Percentiles rank a stretch among this genome's conserved stretches.
phyloP scores from a whole-genome alignment of 2,113 vertebrate genomes.

The Galeopterus variegatus region DNA sequence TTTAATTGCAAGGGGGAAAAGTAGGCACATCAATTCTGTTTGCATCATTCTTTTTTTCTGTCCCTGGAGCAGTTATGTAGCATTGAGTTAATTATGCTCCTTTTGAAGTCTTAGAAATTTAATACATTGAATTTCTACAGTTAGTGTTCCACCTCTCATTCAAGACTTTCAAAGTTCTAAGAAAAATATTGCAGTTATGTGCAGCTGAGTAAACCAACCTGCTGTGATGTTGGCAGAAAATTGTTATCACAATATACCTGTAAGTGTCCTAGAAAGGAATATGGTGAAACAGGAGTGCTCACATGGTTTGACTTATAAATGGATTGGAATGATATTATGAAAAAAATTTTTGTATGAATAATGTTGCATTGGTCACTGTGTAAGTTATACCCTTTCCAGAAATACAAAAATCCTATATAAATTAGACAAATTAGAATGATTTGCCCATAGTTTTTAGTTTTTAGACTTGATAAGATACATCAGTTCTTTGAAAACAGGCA shows the following conservation, averaged over 20 bases:
- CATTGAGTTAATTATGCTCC: conserved; percentile 69
- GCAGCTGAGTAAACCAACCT: conserved; percentile 38
- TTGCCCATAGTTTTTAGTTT: not conserved
- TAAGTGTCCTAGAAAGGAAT: conserved; percentile 54
- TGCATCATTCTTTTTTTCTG: conserved; percentile 18
- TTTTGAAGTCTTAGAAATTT: conserved; percentile 78
- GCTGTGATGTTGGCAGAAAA: not conserved
- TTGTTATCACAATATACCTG: not conserved
- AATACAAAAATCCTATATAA: not conserved
- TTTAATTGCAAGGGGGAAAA: conserved; percentile 57
- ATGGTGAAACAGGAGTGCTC: not conserved
- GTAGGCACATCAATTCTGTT: conserved; percentile 54
- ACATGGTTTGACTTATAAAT: conserved; percentile 17
- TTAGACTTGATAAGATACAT: not conserved
- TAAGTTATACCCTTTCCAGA: not conserved
- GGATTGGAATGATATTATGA: not conserved
- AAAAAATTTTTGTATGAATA: conserved; percentile 33
- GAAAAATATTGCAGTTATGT: conserved; percentile 4
- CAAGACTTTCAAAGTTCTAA: conserved; percentile 66
- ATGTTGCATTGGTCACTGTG: not conserved
- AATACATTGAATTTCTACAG: conserved; percentile 57
- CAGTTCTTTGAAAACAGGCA: not conserved
- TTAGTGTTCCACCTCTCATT: conserved; percentile 53
- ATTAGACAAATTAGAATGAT: not conserved
- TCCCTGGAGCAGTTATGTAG: conserved; percentile 67